Evolutionary conservation across 23 tunicate species (phyloP).

Genomic region (Trididemnum nubilum): DNA sequence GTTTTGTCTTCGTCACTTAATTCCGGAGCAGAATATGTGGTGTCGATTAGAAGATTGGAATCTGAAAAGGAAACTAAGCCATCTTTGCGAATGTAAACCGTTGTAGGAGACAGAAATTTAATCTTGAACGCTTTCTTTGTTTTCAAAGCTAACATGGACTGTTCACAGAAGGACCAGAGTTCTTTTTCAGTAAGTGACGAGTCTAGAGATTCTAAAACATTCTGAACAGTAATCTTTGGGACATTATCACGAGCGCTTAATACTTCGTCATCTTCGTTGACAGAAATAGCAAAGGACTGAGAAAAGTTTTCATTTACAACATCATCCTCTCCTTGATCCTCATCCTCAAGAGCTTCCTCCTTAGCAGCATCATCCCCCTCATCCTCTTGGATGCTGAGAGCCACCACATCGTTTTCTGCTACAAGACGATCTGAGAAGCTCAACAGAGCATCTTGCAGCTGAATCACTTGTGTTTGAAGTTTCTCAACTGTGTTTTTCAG

Average conservation of each 20-base stretch:
- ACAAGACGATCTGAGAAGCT: conserved; percentile 59
- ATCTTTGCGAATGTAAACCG: conserved; percentile 58
- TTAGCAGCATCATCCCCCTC: neutral
- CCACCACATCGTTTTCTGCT: conserved; percentile 7
- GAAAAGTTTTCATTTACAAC: neutral
- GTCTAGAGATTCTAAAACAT: conserved; percentile 44
- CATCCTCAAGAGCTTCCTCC: neutral
- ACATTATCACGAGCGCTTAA: conserved; percentile 62
- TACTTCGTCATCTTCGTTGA: conserved; percentile 31
- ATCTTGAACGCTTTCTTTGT: conserved; percentile 21
- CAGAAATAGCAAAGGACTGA: neutral
- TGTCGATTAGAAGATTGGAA: conserved; percentile 31
- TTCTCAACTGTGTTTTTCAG: conserved; percentile 56
- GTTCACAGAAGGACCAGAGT: conserved; percentile 89
- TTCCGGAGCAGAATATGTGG: conserved; percentile 76
- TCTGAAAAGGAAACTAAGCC: conserved; percentile 49
- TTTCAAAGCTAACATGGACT: conserved; percentile 41
- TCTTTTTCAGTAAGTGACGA: conserved; percentile 74
- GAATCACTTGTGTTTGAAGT: conserved; percentile 66
- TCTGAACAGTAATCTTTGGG: conserved; percentile 61
- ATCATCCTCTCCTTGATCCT: neutral
- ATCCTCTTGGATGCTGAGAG: conserved; percentile 1
- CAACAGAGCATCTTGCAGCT: conserved; percentile 74
- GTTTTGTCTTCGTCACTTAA: neutral
- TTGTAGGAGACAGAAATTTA: conserved; percentile 45